Conservation (phyloP, 2,888 invertebrate genomes). For the Euzetes globulus region DNA sequence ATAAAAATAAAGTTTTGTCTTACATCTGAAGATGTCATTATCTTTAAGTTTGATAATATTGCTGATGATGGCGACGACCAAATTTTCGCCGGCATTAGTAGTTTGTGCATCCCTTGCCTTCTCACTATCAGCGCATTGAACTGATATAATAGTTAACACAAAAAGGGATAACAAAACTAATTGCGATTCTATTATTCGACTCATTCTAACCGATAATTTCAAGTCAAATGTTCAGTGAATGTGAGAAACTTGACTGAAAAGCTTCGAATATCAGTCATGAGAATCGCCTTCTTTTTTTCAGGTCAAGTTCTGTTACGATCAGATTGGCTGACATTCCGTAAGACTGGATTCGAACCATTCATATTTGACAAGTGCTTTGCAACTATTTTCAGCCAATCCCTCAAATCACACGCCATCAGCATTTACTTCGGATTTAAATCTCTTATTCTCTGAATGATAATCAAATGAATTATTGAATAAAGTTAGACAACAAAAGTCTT, state of each 20-base stretch:
- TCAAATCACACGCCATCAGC: background rate
- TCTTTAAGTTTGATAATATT: constrained; percentile 10
- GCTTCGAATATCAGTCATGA: constrained; percentile 12
- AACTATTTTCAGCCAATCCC: constrained; percentile 24
- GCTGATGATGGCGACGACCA: background rate
- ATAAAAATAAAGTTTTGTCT: background rate
- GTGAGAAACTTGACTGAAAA: background rate
- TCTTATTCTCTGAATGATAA: too few relatives aligned
- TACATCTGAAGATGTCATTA: constrained; percentile 13
- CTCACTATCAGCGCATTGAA: background rate
- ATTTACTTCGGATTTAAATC: too few relatives aligned
- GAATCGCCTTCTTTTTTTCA: constrained; percentile 23
- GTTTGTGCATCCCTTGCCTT: background rate
- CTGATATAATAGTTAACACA: background rate
- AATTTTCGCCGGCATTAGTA: background rate
- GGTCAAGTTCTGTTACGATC: constrained; percentile 6
- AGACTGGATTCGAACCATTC: constrained; percentile 2
- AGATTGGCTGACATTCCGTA: constrained; percentile 26
- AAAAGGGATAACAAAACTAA: constrained; percentile 14
- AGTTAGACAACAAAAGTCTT: too few relatives aligned
- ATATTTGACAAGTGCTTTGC: constrained; percentile 6
- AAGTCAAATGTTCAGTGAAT: constrained; percentile 9
- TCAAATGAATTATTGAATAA: too few relatives aligned
- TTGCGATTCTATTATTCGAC: background rate
- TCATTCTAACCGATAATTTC: background rate